Evolutionary conservation across 2,797 vertebrate genomes (phyloP).

Genomic region (Myotis pilosus): DNA sequence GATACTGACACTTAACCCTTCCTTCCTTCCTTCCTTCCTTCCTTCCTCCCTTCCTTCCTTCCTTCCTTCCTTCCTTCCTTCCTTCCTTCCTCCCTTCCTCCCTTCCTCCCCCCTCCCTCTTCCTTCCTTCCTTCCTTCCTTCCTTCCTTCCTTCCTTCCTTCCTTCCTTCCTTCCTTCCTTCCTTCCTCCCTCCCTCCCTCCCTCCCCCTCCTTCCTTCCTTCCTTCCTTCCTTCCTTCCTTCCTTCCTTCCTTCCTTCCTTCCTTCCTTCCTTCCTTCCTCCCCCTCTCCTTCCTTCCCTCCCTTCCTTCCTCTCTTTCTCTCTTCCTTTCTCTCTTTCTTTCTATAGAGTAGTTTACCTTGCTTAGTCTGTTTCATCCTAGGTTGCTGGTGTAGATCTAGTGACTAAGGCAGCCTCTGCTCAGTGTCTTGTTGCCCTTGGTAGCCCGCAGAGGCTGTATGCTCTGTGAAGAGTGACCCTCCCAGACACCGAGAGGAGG

Average conservation of each 20-base stretch:
- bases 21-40: too few species aligned
- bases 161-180: not conserved
- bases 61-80: accelerated
- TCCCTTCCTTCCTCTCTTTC: accelerated
- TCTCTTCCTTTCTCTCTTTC: too few species aligned
- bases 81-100: not conserved
- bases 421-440: not conserved
- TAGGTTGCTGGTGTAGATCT: not conserved
- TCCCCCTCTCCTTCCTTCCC: not conserved
- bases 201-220: too few species aligned
- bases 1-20: not conserved
- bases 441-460: not conserved
- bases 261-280: not conserved
- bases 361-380: not conserved
- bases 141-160: accelerated
- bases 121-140: too few species aligned
- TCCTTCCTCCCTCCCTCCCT: accelerated
- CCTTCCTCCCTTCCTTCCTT: accelerated
- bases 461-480: not conserved
- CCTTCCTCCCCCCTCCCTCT: too few species aligned
- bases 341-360: not conserved
- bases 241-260: accelerated
- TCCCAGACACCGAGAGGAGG: not conserved
- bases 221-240: accelerated
- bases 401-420: not conserved